Base-by-base conservation (phyloP, 2,888 invertebrate species). In the Acheta domesticus region DNA sequence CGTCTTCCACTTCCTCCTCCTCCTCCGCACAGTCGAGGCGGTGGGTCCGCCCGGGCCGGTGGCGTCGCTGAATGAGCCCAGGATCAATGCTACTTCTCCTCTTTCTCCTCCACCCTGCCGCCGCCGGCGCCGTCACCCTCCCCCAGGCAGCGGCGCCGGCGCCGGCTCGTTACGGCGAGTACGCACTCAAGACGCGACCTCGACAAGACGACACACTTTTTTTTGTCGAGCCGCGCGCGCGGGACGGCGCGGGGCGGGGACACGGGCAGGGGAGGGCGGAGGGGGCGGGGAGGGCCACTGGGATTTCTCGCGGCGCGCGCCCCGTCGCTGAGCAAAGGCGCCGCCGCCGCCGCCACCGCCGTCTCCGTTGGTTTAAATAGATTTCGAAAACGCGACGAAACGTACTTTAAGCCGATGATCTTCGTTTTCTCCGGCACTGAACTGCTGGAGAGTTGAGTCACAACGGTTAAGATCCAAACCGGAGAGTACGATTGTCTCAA, bases 21-120 rank as follows among this genome's bases (percentile, higher is more conserved):
- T 14, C 62, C 62, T n/a, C 62, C 1, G 16, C 62, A 14, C 62
- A 36, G 36, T 36, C 36, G 36, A 36, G 36, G n/a, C 62, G 14
- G 62, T 62, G 62, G 14, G 62, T 62, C n/a, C n/a, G 62, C 4
- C 62, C 16, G 62, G 62, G 62, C 16, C 62, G 62, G 62, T n/a
- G 62, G 62, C 62, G n/a, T 62, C 62, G n/a, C 62, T 62, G 62
- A 62, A 62, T 62, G 62, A 62, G 62, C n/a, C 62, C n/a, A n/a
- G 62, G 62, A 62, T 62, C 62, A 62, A 62, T 62, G 62, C 62
- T 62, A 36, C 36, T 36, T 36, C 36, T 36, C 36, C 36, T 36
- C 36, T 36, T 36, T 8, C 36, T 36, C 36, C 36, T 5, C 36
- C 62, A 0, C 62, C 62, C 62, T 16, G 62, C 62, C 16, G 62